Percentiles rank a stretch among this genome's conserved stretches.
phyloP scores from a whole-genome alignment of 2,113 vertebrate species.

The Bos javanicus region DNA sequence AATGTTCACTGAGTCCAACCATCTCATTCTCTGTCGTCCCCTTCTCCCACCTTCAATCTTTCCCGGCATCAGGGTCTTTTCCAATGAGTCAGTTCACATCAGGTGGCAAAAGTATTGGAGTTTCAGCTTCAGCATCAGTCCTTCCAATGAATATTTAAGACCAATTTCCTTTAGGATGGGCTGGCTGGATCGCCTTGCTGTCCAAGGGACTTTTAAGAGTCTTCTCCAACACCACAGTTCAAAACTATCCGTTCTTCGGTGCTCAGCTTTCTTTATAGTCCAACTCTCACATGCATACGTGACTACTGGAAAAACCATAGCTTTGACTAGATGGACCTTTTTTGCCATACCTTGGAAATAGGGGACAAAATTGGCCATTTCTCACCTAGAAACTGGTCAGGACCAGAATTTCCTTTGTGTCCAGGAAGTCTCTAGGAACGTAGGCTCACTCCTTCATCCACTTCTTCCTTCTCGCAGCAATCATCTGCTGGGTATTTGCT shows the following conservation, averaged over 20 bases:
- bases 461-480: not conserved
- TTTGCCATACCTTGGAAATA: too few relatives aligned
- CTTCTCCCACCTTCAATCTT: not conserved
- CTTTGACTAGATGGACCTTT: too few relatives aligned
- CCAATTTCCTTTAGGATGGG: not conserved
- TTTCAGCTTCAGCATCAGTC: not conserved
- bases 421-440: not conserved
- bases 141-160: not conserved
- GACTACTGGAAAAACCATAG: too few relatives aligned
- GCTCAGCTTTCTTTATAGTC: too few relatives aligned
- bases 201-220: not conserved
- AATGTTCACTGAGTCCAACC: not conserved
- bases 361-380: not conserved
- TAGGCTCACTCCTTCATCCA: too few relatives aligned
- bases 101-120: not conserved
- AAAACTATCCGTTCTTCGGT: too few relatives aligned
- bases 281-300: too few relatives aligned
- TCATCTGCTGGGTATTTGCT: accelerated
- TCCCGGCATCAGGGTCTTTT: not conserved
- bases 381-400: not conserved
- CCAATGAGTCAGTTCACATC: not conserved
- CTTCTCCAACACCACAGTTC: not conserved
- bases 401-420: not conserved
- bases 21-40: not conserved
- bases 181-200: not conserved